These are phyloP conservation scores for Akabosia matsudoensis DNA, from an alignment of 1,140 invertebrate species.

Conservation along the genomic window DNA sequence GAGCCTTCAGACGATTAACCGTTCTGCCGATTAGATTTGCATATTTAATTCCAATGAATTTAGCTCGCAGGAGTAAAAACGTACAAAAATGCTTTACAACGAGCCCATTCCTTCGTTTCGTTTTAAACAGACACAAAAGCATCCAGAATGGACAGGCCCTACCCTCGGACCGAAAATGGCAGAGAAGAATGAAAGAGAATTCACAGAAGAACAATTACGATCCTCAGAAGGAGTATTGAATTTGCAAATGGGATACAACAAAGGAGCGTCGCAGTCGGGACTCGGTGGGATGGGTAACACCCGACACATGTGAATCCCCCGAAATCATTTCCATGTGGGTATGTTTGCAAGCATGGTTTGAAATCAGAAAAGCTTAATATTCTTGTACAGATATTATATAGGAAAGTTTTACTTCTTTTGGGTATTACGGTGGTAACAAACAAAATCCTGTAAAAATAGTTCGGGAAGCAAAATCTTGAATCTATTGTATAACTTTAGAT, in stretches of 20 bases:
- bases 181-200: constrained; percentile 86
- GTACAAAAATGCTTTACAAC: constrained; percentile 7
- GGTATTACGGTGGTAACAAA: too few species aligned
- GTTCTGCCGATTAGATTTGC: too few species aligned
- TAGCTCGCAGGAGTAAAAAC: not conserved
- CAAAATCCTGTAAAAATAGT: too few species aligned
- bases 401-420: too few species aligned
- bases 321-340: not conserved
- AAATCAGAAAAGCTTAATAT: too few species aligned
- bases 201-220: constrained; percentile 90
- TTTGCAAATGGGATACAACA: constrained; percentile 95
- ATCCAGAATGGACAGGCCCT: constrained; percentile 87
- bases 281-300: constrained; percentile 90
- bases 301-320: constrained; percentile 79
- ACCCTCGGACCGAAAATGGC: constrained; percentile 89
- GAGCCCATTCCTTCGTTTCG: not conserved
- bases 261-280: constrained; percentile 81
- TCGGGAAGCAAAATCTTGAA: too few species aligned
- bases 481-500: too few species aligned
- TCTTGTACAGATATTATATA: too few species aligned
- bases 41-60: too few species aligned
- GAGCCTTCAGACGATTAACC: too few species aligned
- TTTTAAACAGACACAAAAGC: constrained; percentile 95
- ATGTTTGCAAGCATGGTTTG: not conserved
- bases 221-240: constrained; percentile 85